Evolutionary conservation across 2,888 invertebrate species (phyloP), one percentile per base, ranked within the genome.

Genomic region (Sympetrum striolatum): DNA sequence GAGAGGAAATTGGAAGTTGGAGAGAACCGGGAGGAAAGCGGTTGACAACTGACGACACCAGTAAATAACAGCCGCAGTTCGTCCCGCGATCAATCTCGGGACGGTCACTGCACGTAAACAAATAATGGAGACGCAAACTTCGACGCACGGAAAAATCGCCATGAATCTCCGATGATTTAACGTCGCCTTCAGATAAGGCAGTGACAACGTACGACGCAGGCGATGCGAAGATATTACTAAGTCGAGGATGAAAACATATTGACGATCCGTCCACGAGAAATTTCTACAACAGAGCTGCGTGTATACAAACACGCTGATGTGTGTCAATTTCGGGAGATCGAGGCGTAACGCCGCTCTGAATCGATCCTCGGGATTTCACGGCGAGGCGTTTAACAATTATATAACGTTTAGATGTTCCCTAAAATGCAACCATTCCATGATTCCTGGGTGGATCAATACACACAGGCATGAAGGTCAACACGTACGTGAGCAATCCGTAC

Each of bases 391-490:
- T 31, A 8, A 35, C 39, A 37, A 86, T 64, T 64, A 37, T 18
- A 60, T 10, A 31, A 86, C 35, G 22, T n/a, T 86, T 37, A 31
- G 60, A 64, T 86, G 60, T 58, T 37, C 60, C 64, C 86, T 64
- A 86, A 86, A 86, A 60, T 64, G 64, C 64, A 86, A 86, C 86
- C 86, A 86, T 86, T 86, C 86, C 86, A 86, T 39, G 86, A 86
- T 60, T 86, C 60, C 86, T 37, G 60, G 60, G 39, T 86, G 86
- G 86, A 86, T 86, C 86, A 86, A 86, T 86, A 86, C 86, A 86
- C 64, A 58, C 86, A 86, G 86, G 86, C 86, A 86, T 86, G 86
- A 86, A 86, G 86, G 86, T 86, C 86, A 86, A 64, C 86, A 86
- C 60, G 86, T 86, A 86, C 86, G 86, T 64, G 86, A 86, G 86